These are phyloP conservation scores for Labeo rohita DNA, from an alignment of 2,113 vertebrate genomes.

Conservation along the genomic window DNA sequence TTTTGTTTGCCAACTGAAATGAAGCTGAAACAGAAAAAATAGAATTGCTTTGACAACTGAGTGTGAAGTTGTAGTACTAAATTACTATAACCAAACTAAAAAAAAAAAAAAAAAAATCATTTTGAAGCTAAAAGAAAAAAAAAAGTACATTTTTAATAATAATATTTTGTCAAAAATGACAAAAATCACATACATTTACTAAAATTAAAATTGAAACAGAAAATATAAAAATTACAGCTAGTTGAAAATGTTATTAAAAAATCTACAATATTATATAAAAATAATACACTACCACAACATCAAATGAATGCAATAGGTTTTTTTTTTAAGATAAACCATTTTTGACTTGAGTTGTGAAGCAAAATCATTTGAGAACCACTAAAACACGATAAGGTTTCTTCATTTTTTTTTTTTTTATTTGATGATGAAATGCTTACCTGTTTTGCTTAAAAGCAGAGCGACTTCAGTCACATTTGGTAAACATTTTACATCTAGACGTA, in stretches of 20 bases:
- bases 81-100: no score
- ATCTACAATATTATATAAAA: background rate
- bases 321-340: background rate
- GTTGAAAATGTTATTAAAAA: background rate
- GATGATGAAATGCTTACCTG: background rate
- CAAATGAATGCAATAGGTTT: background rate
- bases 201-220: background rate
- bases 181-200: background rate
- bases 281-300: background rate
- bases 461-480: constrained; percentile 8
- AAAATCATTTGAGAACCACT: background rate
- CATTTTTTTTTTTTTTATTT: background rate
- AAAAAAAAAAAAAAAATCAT: background rate
- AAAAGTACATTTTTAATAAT: no score
- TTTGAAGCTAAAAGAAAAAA: background rate
- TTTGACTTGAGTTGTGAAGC: background rate
- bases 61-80: no score
- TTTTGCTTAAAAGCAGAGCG: background rate
- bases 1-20: background rate
- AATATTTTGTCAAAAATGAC: background rate
- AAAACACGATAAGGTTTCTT: background rate
- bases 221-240: background rate
- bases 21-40: background rate
- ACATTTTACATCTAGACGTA: background rate
- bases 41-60: no score